These are phyloP conservation scores for Oligia fasciuncula DNA, from an alignment of 2,888 invertebrate species.

Conservation along the genomic window DNA sequence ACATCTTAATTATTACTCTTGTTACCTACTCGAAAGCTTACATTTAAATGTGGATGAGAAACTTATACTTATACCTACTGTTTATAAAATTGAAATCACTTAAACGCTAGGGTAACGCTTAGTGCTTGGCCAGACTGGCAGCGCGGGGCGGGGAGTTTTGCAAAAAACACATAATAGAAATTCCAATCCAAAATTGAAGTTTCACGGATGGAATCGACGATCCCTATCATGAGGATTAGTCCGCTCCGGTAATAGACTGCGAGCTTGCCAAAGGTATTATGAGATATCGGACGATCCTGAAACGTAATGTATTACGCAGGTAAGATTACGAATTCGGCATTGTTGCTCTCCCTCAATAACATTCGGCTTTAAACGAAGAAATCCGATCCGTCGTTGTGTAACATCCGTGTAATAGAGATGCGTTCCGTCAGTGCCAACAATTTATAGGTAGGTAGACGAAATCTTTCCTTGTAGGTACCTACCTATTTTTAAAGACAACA, in stretches of 20 bases:
- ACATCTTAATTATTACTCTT: conserved; percentile 3
- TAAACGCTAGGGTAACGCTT: conserved; percentile 6
- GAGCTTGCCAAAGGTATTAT: conserved; percentile 43
- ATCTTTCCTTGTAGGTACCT: conserved; percentile 7
- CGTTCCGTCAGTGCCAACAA: conserved; percentile 14
- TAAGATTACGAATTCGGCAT: conserved; percentile 51
- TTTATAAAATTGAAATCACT: conserved; percentile 19
- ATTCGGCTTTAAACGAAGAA: conserved; percentile 66
- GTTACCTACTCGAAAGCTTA: neutral
- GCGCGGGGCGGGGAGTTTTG: neutral
- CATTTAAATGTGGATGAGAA: conserved; percentile 16
- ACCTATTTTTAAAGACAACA: neutral
- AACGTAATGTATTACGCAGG: conserved; percentile 50
- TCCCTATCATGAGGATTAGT: conserved; percentile 57
- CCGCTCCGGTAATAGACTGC: conserved; percentile 52
- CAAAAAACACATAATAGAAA: conserved; percentile 40
- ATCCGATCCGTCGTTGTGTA: conserved; percentile 60
- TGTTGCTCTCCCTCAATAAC: conserved; percentile 54
- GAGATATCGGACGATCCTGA: conserved; percentile 41
- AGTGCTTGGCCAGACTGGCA: too few relatives aligned
- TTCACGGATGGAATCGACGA: conserved; percentile 42
- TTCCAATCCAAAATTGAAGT: conserved; percentile 51
- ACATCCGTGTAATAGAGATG: conserved; percentile 66
- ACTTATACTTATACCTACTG: conserved; percentile 11
- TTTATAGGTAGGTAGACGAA: conserved; percentile 6